phyloP scores from a whole-genome alignment of 1,140 invertebrate genomes.

The Venustaconcha ellipsiformis region DNA sequence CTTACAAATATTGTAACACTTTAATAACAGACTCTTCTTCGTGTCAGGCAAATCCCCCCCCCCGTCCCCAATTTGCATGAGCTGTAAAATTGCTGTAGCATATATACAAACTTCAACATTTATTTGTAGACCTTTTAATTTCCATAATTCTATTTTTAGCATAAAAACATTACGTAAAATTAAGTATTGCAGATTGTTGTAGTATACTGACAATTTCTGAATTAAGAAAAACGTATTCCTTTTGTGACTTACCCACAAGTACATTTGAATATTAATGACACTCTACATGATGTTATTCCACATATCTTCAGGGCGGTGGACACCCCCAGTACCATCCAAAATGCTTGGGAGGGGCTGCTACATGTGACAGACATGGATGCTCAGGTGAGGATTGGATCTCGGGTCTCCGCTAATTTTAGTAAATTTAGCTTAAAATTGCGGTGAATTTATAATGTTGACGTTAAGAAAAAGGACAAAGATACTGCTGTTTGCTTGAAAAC shows the following conservation, averaged over 20 bases:
- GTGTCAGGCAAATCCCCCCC: too few relatives aligned
- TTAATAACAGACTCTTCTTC: too few relatives aligned
- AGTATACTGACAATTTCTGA: not conserved
- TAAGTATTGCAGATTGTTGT: not conserved
- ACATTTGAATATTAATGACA: too few relatives aligned
- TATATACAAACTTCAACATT: too few relatives aligned
- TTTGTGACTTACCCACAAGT: too few relatives aligned
- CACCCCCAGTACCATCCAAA: constrained; percentile 85
- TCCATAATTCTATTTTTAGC: too few relatives aligned
- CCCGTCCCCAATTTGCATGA: too few relatives aligned
- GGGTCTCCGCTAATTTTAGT: not conserved
- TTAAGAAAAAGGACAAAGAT: not conserved
- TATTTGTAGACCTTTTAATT: too few relatives aligned
- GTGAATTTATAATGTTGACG: not conserved
- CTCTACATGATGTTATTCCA: too few relatives aligned
- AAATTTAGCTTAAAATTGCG: not conserved
- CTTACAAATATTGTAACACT: too few relatives aligned
- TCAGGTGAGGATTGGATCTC: constrained; percentile 73
- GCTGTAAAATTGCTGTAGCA: too few relatives aligned
- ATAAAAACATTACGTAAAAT: too few relatives aligned
- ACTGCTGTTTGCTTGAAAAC: not conserved
- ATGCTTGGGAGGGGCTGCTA: constrained; percentile 91
- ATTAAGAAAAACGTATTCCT: not conserved
- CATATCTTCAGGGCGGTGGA: constrained; percentile 75
- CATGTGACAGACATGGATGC: constrained; percentile 95